Base-by-base conservation (phyloP, 2,888 invertebrate genomes). In the Stenurella melanura region DNA sequence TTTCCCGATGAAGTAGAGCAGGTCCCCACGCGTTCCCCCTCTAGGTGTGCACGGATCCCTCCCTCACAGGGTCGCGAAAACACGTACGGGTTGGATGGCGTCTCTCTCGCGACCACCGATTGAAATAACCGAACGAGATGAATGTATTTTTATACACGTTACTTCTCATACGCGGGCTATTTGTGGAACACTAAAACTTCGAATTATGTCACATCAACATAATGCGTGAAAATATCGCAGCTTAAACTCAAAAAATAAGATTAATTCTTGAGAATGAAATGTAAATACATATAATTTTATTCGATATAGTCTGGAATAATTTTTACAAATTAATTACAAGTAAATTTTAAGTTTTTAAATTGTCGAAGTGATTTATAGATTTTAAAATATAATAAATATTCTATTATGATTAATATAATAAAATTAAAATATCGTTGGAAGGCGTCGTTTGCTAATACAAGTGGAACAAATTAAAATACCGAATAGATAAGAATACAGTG, bases 151-250 rank as follows among this genome's bases (percentile, higher is more conserved):
- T 78, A 63, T 54, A 50, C 70, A 42, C 73, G 69, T 72, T 70
- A 73, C 18, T 60, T 69, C 50, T 63, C n/a, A 64, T 64, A 68
- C 68, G 74, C 61, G 60, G 64, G 83, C 79, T 86, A 85, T 86
- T 86, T 86, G 82, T 80, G 85, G 85, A 83, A 81, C 81, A 78
- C 77, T 80, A 77, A 81, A 78, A 83, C 74, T 80, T 77, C 76
- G 76, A 78, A 80, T 85, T 86, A 85, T 85, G 83, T 85, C 85
- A 85, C 82, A 82, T 38, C 69, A 61, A 60, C 61, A 50, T 58
- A 66, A 58, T 58, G 58, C 58, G 11, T 58, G 21, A 58, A 21
- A 19, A 58, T 58, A 58, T 21, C 58, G 19, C 21, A 6, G 58
- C 19, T 58, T 9, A 18, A 21, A 58, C 15, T 58, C 21, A 58